Conservation (phyloP, 2,113 vertebrate genomes). For the Passer domesticus region DNA sequence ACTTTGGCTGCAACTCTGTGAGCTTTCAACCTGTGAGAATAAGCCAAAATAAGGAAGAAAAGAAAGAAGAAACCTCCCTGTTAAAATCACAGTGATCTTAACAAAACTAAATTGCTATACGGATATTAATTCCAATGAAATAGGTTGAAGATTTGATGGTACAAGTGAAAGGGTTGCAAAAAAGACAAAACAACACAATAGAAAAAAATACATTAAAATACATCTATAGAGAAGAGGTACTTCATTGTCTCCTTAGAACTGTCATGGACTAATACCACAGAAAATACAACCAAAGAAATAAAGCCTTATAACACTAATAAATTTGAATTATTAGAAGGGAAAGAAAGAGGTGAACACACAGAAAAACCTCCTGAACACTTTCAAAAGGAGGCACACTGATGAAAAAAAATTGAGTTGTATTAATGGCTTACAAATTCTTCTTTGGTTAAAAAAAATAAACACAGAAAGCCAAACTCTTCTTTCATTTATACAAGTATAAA, state of each 20-base stretch:
- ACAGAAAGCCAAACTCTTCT: not conserved
- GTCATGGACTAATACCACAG: fast-evolving
- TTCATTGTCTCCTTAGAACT: not conserved
- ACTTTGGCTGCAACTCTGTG: not conserved
- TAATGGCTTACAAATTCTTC: not conserved
- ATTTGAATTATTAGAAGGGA: not conserved
- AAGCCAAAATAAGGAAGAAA: not conserved
- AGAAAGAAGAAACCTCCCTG: not conserved
- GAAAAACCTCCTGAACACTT: not conserved
- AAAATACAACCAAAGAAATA: not conserved
- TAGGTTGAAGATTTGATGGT: not conserved
- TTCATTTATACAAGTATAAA: not conserved
- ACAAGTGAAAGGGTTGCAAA: not conserved
- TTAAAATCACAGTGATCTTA: not conserved
- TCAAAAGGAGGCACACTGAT: not conserved
- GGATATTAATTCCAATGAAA: not conserved
- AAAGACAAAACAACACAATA: not conserved
- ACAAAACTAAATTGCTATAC: not conserved
- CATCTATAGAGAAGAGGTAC: not conserved
- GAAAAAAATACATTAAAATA: not conserved
- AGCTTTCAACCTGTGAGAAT: not conserved
- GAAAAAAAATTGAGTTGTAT: not conserved
- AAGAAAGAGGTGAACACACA: not conserved
- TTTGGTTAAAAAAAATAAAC: not conserved
- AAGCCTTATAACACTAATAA: not conserved